These are phyloP conservation scores for Tiliqua scincoides DNA, from an alignment of 2,113 vertebrate species.

Conservation along the genomic window DNA sequence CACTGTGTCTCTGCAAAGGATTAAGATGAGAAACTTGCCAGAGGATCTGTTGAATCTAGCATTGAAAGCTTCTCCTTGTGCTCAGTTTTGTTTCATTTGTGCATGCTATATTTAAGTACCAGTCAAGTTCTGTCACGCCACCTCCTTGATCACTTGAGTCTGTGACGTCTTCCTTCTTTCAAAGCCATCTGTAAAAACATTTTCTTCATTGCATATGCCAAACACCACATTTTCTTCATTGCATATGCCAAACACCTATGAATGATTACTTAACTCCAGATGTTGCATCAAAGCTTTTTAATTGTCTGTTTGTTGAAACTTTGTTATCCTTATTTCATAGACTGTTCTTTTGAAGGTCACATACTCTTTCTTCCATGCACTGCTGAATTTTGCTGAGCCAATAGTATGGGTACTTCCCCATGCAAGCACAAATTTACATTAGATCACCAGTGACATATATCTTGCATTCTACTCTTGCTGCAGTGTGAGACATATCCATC, in stretches of 20 bases:
- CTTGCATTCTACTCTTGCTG: not conserved
- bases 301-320: not conserved
- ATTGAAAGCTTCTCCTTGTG: not conserved
- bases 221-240: not conserved
- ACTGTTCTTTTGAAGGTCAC: not conserved
- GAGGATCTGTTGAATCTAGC: not conserved
- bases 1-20: not conserved
- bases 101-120: not conserved
- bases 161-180: not conserved
- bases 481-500: not conserved
- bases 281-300: not conserved
- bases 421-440: not conserved
- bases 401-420: not conserved
- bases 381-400: not conserved
- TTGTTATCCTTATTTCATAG: not conserved
- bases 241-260: not conserved
- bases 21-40: not conserved
- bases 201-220: not conserved
- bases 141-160: not conserved
- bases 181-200: not conserved
- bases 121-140: not conserved
- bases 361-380: not conserved
- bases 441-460: not conserved
- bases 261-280: not conserved
- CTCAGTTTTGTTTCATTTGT: not conserved